A percentile compares a stretch with the other conserved stretches of the same genome.
Conservation (phyloP, 2,888 invertebrate genomes). For the Trachelus troglodyta region DNA sequence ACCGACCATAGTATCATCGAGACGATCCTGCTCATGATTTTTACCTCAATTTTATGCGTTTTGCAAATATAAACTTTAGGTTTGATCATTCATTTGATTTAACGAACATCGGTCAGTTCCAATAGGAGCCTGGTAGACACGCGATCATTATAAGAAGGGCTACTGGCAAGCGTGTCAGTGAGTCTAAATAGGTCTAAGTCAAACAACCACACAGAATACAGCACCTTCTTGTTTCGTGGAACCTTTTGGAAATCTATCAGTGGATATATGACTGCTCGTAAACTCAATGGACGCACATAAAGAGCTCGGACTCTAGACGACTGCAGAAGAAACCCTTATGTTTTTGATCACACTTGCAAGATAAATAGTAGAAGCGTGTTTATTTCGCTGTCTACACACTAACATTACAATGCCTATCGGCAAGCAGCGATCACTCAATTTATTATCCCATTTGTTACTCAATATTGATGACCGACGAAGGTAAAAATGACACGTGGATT, state of each 20-base stretch:
- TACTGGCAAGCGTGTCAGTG: neutral
- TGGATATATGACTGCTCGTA: neutral
- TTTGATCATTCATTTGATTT: neutral
- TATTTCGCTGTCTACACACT: constrained; percentile 42
- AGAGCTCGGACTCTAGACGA: neutral
- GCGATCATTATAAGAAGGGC: neutral
- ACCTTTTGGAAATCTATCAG: neutral
- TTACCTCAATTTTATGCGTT: neutral
- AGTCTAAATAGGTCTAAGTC: neutral
- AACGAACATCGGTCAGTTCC: neutral
- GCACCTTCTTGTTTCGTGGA: neutral
- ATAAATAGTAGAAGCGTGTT: constrained; percentile 30
- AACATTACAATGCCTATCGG: constrained; percentile 51
- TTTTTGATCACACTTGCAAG: neutral
- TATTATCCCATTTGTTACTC: constrained; percentile 40
- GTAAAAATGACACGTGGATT: neutral
- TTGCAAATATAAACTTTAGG: neutral
- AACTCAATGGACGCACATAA: neutral
- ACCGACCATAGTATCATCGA: neutral
- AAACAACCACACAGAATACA: neutral
- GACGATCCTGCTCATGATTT: neutral
- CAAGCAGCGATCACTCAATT: constrained; percentile 52
- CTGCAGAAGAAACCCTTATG: neutral
- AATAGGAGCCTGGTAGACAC: neutral
- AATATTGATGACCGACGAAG: constrained; percentile 16